Conservation (phyloP, 2,888 invertebrate genomes). For the Helobdella robusta region DNA sequence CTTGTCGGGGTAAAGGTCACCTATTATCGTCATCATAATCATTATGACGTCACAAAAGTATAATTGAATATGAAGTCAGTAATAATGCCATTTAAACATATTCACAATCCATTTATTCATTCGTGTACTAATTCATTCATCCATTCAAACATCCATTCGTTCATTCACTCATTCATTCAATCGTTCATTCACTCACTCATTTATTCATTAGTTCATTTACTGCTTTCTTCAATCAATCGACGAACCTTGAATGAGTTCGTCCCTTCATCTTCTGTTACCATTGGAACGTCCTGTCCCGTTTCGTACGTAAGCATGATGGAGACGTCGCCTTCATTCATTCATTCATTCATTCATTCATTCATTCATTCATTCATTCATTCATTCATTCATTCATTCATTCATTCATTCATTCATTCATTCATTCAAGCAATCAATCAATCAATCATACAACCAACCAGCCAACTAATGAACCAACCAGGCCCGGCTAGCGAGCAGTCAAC, state of each 20-base stretch:
- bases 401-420: too few relatives aligned
- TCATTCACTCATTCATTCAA: too few relatives aligned
- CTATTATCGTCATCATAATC: not conserved
- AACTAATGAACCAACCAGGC: slow-evolving; percentile 25
- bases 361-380: too few relatives aligned
- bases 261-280: slow-evolving; percentile 24
- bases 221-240: not conserved
- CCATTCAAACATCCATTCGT: too few relatives aligned
- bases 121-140: too few relatives aligned
- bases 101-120: not conserved
- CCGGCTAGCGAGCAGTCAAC: slow-evolving; percentile 28
- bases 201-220: too few relatives aligned
- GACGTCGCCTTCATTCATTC: slow-evolving; percentile 29
- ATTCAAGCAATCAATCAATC: too few relatives aligned
- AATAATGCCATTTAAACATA: not conserved
- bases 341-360: too few relatives aligned
- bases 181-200: too few relatives aligned
- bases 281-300: slow-evolving; percentile 15
- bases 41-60: not conserved
- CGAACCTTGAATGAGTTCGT: slow-evolving; percentile 23
- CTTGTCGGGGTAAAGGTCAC: slow-evolving; percentile 15
- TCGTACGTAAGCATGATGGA: slow-evolving; percentile 25
- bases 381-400: too few relatives aligned
- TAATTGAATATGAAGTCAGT: not conserved
- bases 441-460: too few relatives aligned